phyloP scores from a whole-genome alignment of 2,113 vertebrate species.

The Pedetes capensis region DNA sequence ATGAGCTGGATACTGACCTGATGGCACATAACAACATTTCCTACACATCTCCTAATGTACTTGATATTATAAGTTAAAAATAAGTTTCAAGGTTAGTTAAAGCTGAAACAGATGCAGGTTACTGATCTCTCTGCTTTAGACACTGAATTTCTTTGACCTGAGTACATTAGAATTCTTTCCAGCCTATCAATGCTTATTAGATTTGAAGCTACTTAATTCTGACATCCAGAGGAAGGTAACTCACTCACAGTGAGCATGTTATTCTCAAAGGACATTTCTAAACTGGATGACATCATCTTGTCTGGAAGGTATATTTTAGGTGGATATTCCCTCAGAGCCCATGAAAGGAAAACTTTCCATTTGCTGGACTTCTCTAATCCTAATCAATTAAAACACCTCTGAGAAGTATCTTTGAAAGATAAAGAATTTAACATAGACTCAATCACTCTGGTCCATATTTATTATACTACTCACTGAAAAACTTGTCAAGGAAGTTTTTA shows the following conservation, averaged over 20 bases:
- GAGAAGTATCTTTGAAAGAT: not conserved
- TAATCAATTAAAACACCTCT: not conserved
- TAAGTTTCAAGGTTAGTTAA: not conserved
- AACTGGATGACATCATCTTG: constrained; percentile 67
- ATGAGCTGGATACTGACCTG: too few relatives aligned
- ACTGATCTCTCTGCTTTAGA: not conserved
- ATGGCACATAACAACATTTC: too few relatives aligned
- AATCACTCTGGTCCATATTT: not conserved
- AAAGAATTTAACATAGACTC: not conserved
- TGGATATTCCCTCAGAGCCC: constrained; percentile 25
- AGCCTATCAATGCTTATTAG: constrained; percentile 52
- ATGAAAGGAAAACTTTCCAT: constrained; percentile 55
- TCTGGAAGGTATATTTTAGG: constrained; percentile 53
- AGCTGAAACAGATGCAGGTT: not conserved
- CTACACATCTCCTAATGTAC: not conserved
- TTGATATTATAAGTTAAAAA: not conserved
- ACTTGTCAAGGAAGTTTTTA: constrained; percentile 1
- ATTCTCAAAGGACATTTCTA: constrained; percentile 18
- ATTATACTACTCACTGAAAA: not conserved
- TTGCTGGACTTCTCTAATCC: not conserved
- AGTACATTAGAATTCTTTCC: constrained; percentile 51
- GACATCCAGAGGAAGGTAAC: constrained; percentile 65
- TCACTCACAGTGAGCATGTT: constrained; percentile 43
- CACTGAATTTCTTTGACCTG: constrained; percentile 18
- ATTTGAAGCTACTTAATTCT: constrained; percentile 55